Base-by-base conservation (phyloP, 1,140 invertebrate genomes). In the Orius insidiosus region DNA sequence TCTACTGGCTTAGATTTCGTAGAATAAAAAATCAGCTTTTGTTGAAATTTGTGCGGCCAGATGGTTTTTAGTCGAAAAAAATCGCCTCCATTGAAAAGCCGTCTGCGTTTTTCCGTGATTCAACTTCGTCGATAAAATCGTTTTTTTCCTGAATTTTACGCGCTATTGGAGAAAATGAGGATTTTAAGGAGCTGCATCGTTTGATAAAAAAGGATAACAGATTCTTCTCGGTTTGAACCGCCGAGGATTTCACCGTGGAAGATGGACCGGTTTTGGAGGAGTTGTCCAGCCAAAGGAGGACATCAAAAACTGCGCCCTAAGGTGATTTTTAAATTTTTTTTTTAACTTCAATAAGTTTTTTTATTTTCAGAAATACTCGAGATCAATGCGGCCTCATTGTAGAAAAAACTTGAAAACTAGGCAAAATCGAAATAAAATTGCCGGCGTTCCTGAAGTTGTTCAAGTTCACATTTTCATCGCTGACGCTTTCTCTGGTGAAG, bases 211-310 rank as follows among this genome's bases (percentile, higher is more conserved):
- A 65, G 39, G 46, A 56, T 42, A 51, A 55, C n/a, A 59, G 45
- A 52, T 72, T 24, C 56, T 74, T 3, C 55, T 74, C 3, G 71
- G 71, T 4, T 58, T 63, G 44, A 73, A 72, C 53, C 72, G 73
- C 55, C 54, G 66, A 50, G 71, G 71, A 14, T 72, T 73, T 58
- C 70, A 70, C 18, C 38, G 53, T 48, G 68, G 68, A 19, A 61
- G 62, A 45, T 74, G 71, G 70, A 72, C 72, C 62, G 69, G 69
- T 16, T 71, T 72, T 59, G 71, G 71, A 5, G 71, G 71, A 2
- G 71, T 72, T 56, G 61, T 72, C 7, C 62, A 71, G 53, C 37
- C 53, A 13, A 65, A 63, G 10, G 71, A 74, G 63, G 64, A 60
- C 7, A 63, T 71, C 7, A 19, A 60, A 38, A 56, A 65, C 46